A percentile compares a stretch with the other conserved stretches of the same genome.
phyloP scores from a whole-genome alignment of 2,888 invertebrate genomes.

The Linyphia triangularis region DNA sequence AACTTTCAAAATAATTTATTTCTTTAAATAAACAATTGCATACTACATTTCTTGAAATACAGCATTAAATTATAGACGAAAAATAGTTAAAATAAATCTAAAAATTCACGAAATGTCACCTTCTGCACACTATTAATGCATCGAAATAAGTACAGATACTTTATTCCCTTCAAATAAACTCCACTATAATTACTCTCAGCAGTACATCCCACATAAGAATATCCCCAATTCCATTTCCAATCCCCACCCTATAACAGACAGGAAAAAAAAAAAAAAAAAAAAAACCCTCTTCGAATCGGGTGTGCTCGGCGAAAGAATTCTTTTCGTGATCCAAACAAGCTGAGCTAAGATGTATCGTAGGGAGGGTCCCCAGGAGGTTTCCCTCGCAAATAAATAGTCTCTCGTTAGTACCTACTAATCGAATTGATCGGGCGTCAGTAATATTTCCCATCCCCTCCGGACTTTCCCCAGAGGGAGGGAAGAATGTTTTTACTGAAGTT shows the following conservation, averaged over 20 bases:
- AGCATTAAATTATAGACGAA: no score
- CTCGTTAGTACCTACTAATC: slow-evolving; percentile 67
- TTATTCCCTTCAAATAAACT: neutral
- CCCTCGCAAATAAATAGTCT: slow-evolving; percentile 58
- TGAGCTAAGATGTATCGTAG: slow-evolving; percentile 59
- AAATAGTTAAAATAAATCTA: no score
- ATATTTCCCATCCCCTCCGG: slow-evolving; percentile 31
- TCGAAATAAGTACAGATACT: no score
- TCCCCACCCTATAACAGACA: no score
- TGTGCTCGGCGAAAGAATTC: neutral
- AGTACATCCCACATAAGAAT: neutral
- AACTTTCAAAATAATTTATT: no score
- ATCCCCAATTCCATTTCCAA: neutral
- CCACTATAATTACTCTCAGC: neutral
- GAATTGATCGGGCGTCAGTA: slow-evolving; percentile 64
- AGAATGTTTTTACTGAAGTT: slow-evolving; percentile 35
- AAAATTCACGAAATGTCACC: no score
- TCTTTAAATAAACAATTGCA: no score
- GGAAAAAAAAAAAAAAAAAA: no score
- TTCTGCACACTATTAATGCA: no score
- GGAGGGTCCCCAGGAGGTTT: neutral
- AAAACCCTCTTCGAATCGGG: neutral
- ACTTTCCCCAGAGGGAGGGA: slow-evolving; percentile 10
- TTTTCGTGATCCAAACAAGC: slow-evolving; percentile 16
- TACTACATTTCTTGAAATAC: no score